A percentile compares a stretch with the other conserved stretches of the same genome.
Conservation (phyloP, 2,797 vertebrate species). For the Pelochelys cantorii region DNA sequence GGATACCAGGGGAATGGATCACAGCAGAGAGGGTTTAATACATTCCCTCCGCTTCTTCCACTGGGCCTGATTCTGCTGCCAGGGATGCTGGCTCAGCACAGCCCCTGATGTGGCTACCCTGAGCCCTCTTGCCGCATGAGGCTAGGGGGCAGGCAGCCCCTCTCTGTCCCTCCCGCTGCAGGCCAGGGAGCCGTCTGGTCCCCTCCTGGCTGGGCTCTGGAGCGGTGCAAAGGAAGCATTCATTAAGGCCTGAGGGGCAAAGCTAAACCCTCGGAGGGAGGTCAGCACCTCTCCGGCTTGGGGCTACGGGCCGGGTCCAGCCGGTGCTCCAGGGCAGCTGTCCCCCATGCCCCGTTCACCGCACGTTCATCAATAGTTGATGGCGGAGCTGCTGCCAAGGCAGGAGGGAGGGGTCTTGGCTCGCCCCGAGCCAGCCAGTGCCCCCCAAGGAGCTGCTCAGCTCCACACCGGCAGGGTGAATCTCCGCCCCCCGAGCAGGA, state of each 20-base stretch:
- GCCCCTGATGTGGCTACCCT: not conserved
- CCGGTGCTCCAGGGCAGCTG: not conserved
- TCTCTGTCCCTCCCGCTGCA: not conserved
- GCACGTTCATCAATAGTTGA: not conserved
- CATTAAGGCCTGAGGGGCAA: not conserved
- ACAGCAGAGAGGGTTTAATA: not conserved
- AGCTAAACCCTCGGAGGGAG: not conserved
- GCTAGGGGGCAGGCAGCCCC: not conserved
- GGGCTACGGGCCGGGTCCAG: not conserved
- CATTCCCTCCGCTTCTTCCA: not conserved
- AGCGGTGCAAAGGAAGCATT: not conserved
- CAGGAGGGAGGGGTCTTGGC: constrained; percentile 20
- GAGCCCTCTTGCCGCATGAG: accelerated
- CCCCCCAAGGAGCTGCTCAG: not conserved
- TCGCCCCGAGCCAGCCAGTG: not conserved
- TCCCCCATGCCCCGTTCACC: not conserved
- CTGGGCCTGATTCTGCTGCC: not conserved
- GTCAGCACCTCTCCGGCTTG: not conserved
- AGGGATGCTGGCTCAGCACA: not conserved
- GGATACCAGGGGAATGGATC: too few relatives aligned
- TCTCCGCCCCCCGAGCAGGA: constrained; percentile 39
- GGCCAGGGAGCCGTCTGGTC: not conserved
- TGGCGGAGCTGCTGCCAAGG: not conserved
- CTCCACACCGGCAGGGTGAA: not conserved
- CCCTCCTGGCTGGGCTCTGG: not conserved